phyloP scores from a whole-genome alignment of 2,113 vertebrate genomes.

The Scomber scombrus region DNA sequence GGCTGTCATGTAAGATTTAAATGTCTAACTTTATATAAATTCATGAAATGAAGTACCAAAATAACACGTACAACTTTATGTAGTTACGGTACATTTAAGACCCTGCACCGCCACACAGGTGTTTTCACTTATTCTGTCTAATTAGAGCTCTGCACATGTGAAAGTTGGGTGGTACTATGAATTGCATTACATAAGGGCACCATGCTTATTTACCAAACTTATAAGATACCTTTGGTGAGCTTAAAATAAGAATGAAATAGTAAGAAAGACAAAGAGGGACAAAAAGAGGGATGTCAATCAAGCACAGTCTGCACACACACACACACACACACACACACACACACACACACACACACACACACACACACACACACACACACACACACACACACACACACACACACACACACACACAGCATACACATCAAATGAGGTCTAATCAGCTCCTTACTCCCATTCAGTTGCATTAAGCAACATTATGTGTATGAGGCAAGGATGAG shows the following conservation, averaged over 20 bases:
- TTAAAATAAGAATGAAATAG: background rate
- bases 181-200: background rate
- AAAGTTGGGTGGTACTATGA: background rate
- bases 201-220: background rate
- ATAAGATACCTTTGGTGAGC: background rate
- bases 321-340: too few relatives aligned
- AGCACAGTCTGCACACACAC: background rate
- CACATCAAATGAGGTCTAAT: too few relatives aligned
- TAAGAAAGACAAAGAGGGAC: background rate
- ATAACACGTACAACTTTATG: background rate
- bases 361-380: too few relatives aligned
- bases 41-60: background rate
- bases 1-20: background rate
- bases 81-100: background rate
- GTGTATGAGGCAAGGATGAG: too few relatives aligned
- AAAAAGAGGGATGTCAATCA: background rate
- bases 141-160: background rate
- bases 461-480: too few relatives aligned
- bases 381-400: too few relatives aligned
- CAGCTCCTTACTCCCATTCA: too few relatives aligned
- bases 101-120: background rate
- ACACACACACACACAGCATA: too few relatives aligned
- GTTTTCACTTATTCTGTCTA: conserved; percentile 18
- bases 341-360: too few relatives aligned
- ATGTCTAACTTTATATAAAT: background rate